Conservation (phyloP, 2,113 vertebrate genomes). For the Onychostruthus taczanowskii region DNA sequence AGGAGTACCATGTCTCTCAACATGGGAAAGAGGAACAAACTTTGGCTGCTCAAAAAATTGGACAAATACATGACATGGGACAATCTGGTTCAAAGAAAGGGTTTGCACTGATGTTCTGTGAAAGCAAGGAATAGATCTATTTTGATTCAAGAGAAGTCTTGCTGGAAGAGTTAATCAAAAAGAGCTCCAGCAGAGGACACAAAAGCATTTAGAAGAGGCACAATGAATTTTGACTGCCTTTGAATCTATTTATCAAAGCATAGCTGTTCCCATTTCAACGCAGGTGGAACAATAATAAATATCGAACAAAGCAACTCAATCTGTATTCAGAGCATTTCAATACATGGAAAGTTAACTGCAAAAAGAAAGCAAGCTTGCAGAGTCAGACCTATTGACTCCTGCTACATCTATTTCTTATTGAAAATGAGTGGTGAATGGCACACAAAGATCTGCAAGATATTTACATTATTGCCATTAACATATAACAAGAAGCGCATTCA, state of each 20-base stretch:
- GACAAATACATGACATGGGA: not conserved
- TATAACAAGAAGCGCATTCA: not conserved
- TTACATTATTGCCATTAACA: constrained; percentile 19
- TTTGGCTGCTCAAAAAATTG: not conserved
- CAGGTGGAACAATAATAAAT: constrained; percentile 52
- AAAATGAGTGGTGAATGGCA: not conserved
- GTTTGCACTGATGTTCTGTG: not conserved
- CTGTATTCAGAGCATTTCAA: constrained; percentile 41
- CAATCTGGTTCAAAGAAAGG: not conserved
- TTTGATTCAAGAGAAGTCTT: not conserved
- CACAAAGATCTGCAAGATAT: constrained; percentile 21
- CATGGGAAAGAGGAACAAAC: not conserved
- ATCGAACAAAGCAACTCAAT: constrained; percentile 31
- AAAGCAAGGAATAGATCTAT: not conserved
- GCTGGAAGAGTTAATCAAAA: not conserved
- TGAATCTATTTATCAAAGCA: constrained; percentile 44
- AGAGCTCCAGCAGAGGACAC: constrained; percentile 40
- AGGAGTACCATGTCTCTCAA: not conserved
- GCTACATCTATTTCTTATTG: not conserved
- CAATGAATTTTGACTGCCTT: constrained; percentile 51
- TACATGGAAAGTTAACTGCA: constrained; percentile 14
- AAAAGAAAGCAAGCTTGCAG: constrained; percentile 13
- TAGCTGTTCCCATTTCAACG: not conserved
- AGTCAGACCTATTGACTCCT: constrained; percentile 6
- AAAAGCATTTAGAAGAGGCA: constrained; percentile 20